A percentile compares a stretch with the other conserved stretches of the same genome.
Conservation (phyloP, 2,888 invertebrate species). For the Trachelus stipa region DNA sequence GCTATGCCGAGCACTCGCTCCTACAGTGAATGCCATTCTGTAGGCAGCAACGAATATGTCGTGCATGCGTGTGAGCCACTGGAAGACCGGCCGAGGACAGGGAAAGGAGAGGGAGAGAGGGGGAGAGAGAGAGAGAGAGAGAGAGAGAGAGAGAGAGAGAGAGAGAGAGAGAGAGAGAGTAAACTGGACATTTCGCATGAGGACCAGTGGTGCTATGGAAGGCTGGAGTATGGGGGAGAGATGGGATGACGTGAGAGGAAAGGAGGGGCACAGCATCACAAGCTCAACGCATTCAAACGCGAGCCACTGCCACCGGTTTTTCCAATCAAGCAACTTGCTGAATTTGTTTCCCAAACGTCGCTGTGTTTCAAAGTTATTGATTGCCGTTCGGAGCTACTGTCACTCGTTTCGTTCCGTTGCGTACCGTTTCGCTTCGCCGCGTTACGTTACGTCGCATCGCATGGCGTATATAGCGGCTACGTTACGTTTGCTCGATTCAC, state of each 20-base stretch:
- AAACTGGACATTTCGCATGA: constrained; percentile 24
- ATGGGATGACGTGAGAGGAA: neutral
- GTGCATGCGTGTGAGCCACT: constrained; percentile 34
- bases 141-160: constrained; percentile 5
- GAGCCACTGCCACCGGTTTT: constrained; percentile 27
- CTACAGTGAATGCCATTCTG: constrained; percentile 1
- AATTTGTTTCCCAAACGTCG: constrained; percentile 44
- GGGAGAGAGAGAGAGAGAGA: neutral
- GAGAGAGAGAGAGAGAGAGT: constrained; percentile 19
- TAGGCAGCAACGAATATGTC: constrained; percentile 30
- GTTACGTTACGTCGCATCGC: constrained; percentile 58
- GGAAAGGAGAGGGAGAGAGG: constrained; percentile 6
- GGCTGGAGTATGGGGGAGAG: neutral
- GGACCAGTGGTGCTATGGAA: constrained; percentile 15
- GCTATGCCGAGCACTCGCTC: constrained; percentile 3
- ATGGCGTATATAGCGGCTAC: constrained; percentile 32
- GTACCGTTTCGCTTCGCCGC: constrained; percentile 61
- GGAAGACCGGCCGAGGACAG: constrained; percentile 27
- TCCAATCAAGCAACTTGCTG: constrained; percentile 33
- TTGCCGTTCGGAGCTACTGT: constrained; percentile 23
- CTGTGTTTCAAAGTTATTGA: constrained; percentile 45
- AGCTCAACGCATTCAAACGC: constrained; percentile 40
- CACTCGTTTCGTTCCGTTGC: constrained; percentile 28
- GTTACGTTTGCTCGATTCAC: constrained; percentile 10
- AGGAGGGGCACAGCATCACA: constrained; percentile 22